Conservation (phyloP, 2,797 vertebrate genomes). For the Scarus forsteni region DNA sequence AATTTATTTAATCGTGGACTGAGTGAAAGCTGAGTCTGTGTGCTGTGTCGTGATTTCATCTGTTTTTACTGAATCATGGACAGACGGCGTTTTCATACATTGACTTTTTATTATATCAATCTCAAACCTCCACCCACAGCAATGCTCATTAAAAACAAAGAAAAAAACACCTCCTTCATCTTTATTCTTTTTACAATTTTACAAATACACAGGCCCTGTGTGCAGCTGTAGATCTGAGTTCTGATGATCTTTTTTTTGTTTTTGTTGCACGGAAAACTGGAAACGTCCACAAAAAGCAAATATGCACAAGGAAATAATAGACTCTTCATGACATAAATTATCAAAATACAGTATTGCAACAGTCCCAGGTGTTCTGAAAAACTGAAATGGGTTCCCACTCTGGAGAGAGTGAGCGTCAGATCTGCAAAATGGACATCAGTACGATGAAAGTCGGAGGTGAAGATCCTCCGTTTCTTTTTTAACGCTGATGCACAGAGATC, state of each 20-base stretch:
- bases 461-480: background rate
- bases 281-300: conserved; percentile 88
- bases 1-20: background rate
- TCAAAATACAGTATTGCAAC: conserved; percentile 96
- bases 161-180: conserved; percentile 88
- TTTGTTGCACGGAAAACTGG: conserved; percentile 87
- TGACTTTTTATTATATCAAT: conserved; percentile 85
- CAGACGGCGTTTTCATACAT: conserved; percentile 63
- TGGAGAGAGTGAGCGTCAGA: conserved; percentile 42
- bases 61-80: conserved; percentile 15
- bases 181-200: conserved; percentile 88
- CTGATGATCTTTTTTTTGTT: conserved; percentile 79
- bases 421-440: conserved; percentile 56
- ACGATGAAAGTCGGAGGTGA: conserved; percentile 58
- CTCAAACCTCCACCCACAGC: conserved; percentile 82
- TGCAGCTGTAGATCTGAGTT: conserved; percentile 87
- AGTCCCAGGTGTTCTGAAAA: conserved; percentile 88
- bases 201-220: conserved; percentile 92
- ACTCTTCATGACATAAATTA: conserved; percentile 81
- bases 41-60: conserved; percentile 33
- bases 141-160: conserved; percentile 95
- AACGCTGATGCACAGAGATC: conserved; percentile 58
- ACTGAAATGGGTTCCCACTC: conserved; percentile 40
- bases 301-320: conserved; percentile 90
- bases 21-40: background rate